A percentile compares a stretch with the other conserved stretches of the same genome.
phyloP scores from a whole-genome alignment of 2,113 vertebrate genomes.

The Lasiurus cinereus region DNA sequence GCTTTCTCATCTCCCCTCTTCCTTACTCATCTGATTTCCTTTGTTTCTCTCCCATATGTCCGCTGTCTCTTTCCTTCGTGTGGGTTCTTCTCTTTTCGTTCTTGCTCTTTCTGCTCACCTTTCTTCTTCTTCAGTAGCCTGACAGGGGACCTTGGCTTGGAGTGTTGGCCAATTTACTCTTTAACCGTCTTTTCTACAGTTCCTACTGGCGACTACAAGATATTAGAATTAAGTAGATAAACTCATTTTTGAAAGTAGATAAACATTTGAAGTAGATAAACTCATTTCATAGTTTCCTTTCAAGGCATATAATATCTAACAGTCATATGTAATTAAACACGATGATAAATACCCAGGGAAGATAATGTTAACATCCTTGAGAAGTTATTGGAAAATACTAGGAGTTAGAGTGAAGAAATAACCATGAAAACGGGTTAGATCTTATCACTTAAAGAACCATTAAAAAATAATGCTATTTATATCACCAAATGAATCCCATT shows the following conservation, averaged over 20 bases:
- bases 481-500: constrained; percentile 60
- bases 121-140: background rate
- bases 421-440: constrained; percentile 57
- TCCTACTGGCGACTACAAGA: background rate
- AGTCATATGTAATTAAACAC: background rate
- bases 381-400: constrained; percentile 61
- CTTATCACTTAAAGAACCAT: constrained; percentile 62
- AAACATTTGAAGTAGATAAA: constrained; percentile 17
- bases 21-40: background rate
- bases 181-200: background rate
- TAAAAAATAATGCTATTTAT: constrained; percentile 72
- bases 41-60: background rate
- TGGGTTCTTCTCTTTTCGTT: background rate
- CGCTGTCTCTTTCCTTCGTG: background rate
- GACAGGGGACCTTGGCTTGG: background rate
- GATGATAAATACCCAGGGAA: background rate
- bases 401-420: constrained; percentile 4
- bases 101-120: background rate
- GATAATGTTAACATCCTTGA: constrained; percentile 32
- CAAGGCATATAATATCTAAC: background rate
- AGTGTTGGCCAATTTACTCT: background rate
- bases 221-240: background rate
- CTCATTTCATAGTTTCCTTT: background rate
- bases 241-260: background rate
- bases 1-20: background rate